These are phyloP conservation scores for Drosophila hydei DNA, from an alignment of 1,140 invertebrate species.

Conservation along the genomic window DNA sequence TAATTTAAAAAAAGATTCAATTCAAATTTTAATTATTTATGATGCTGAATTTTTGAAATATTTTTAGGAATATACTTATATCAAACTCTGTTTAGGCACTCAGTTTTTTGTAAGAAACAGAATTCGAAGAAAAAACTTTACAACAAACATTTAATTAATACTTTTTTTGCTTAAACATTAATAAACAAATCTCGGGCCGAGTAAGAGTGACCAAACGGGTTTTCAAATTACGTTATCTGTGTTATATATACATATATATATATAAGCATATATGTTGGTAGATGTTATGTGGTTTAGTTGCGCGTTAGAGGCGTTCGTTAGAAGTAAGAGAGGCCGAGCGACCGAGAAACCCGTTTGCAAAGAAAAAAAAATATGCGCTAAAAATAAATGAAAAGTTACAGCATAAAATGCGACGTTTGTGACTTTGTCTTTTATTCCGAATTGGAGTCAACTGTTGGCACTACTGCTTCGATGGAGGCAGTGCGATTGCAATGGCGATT, in stretches of 20 bases:
- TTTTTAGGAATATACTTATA: too few species aligned
- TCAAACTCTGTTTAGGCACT: too few species aligned
- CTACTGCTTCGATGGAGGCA: constrained; percentile 26
- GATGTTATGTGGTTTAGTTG: constrained; percentile 38
- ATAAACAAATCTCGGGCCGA: constrained; percentile 49
- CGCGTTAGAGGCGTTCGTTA: constrained; percentile 34
- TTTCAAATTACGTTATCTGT: constrained; percentile 53
- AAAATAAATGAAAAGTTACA: constrained; percentile 81
- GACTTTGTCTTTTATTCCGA: constrained; percentile 43
- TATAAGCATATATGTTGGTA: constrained; percentile 1
- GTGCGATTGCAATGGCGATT: constrained; percentile 21
- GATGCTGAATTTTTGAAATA: too few species aligned
- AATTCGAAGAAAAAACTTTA: constrained; percentile 8
- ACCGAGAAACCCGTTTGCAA: constrained; percentile 67
- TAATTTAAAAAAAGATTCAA: too few species aligned
- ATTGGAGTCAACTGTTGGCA: constrained; percentile 38
- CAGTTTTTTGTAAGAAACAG: too few species aligned
- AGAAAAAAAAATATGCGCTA: constrained; percentile 61
- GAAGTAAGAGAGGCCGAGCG: constrained; percentile 55
- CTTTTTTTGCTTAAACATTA: constrained; percentile 9
- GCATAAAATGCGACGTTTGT: constrained; percentile 46
- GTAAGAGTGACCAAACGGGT: constrained; percentile 78
- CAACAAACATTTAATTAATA: constrained; percentile 26
- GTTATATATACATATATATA: background rate
- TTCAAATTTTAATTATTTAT: too few species aligned